Evolutionary conservation across 1,140 invertebrate genomes (phyloP), one percentile per base, ranked within the genome.

Genomic region (Steinernema feltiae): DNA sequence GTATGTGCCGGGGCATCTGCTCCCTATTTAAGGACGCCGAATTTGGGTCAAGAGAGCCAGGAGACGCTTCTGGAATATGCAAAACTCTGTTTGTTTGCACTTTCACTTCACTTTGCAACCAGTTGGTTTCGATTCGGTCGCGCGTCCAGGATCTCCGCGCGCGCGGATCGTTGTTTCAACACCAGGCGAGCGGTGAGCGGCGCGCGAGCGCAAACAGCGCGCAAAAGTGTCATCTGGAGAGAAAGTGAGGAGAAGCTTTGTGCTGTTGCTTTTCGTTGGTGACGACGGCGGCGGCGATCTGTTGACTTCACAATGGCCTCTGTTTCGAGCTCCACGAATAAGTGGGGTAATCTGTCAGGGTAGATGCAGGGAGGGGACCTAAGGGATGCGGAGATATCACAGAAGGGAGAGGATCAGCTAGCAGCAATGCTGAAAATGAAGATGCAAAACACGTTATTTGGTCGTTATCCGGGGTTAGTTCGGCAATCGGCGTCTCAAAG

Each of bases 31-130:
- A n/a, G n/a, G n/a, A n/a, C n/a, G n/a, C 41, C n/a, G 7, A 46
- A 46, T 46, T 46, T 46, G 41, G 41, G 41, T 46, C 41, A 46
- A 46, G 41, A 46, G 41, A 46, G n/a, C 41, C n/a, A 7, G n/a
- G 41, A n/a, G n/a, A n/a, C n/a, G n/a, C n/a, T n/a, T n/a, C n/a
- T n/a, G 7, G 24, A 63, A 63, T 63, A 63, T 63, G 53, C 53
- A 63, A 63, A 63, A 15, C 7, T 63, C 3, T 63, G 53, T 63
- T 63, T 63, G 53, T 63, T 63, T 63, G 53, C 53, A 63, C 53
- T 63, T 63, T 63, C 53, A 63, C 53, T 63, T 27, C 15, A 46
- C 24, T 27, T 18, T 41, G 35, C 35, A 7, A 7, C 2, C 53
- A 27, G 53, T 21, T 17, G 53, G 53, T 63, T 63, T 27, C 24